These are phyloP conservation scores for Myiotriccus ornatus DNA, from an alignment of 2,797 vertebrate genomes.

Conservation along the genomic window DNA sequence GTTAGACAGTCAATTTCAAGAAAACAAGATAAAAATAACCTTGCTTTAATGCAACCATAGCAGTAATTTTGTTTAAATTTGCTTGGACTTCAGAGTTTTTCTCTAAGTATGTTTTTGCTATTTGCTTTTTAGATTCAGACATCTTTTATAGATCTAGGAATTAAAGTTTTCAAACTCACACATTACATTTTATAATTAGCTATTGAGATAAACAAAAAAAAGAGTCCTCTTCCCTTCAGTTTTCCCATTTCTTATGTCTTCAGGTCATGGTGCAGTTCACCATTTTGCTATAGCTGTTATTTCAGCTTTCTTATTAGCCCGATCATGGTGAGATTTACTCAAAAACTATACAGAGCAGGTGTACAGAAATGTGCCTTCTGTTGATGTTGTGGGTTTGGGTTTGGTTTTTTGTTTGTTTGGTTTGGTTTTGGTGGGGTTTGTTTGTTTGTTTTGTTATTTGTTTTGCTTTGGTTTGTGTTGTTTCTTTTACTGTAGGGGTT, in stretches of 20 bases:
- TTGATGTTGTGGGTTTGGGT: neutral
- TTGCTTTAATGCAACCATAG: neutral
- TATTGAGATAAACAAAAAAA: neutral
- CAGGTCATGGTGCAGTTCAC: neutral
- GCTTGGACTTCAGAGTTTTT: accelerated
- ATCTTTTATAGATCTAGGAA: neutral
- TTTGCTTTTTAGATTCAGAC: neutral
- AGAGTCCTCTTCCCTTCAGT: neutral
- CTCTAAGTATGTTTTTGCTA: neutral
- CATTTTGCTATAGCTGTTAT: neutral
- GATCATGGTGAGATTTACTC: neutral
- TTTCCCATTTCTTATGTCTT: neutral
- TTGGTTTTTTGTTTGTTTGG: neutral
- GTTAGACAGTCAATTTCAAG: neutral
- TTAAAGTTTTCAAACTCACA: neutral
- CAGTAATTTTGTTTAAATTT: neutral
- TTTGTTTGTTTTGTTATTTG: neutral
- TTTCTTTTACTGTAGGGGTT: neutral
- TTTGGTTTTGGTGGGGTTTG: neutral
- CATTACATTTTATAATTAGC: neutral
- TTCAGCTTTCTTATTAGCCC: neutral
- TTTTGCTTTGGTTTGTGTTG: neutral
- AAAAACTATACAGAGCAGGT: neutral
- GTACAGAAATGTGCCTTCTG: neutral
- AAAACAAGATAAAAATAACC: neutral